Evolutionary conservation across 2,888 invertebrate genomes (phyloP), one percentile per base, ranked within the genome.

Genomic region (Calliphora vomitoria): DNA sequence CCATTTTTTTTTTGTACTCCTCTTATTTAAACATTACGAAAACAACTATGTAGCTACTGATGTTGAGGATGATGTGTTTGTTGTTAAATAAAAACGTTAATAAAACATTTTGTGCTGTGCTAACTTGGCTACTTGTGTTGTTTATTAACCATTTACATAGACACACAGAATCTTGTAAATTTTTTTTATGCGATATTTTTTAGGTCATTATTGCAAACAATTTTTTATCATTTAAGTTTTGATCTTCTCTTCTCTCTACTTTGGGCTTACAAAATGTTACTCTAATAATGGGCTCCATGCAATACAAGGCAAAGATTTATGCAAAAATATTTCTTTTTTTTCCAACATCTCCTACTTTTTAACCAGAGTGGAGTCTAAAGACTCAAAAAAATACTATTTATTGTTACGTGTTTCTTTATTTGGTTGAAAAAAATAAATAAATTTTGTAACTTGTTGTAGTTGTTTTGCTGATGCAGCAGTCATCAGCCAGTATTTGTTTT

Each of bases 151-250:
- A 78, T 64, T 76, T 62, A 76, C 4, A 15, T 20, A 82, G 31
- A 50, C n/a, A 44, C 25, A 68, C 47, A 82, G 58, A 64, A 66
- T 81, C 41, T 81, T 44, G 44, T 47, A 58, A 55, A 31, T 53
- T 58, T 55, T 58, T 55, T 58, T 81, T 58, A 18, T 8, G n/a
- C 15, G 31, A 62, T 35, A 64, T 44, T 83, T 78, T 82, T 83
- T 83, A 58, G 78, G 78, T 78, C 78, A 78, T 55, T 71, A 53
- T 76, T 83, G 78, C 78, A 83, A 55, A 41, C 6, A 31, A 31
- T 72, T 79, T 25, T 82, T 76, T 76, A 76, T 82, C 60, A 50
- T 71, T 41, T 62, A n/a, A 20, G 15, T 76, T 76, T 76, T 53
- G 20, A 83, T 71, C 76, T 83, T 71, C 20, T 78, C 47, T 20